Conservation (phyloP, 2,888 invertebrate species). For the Ernsta delagoae region DNA sequence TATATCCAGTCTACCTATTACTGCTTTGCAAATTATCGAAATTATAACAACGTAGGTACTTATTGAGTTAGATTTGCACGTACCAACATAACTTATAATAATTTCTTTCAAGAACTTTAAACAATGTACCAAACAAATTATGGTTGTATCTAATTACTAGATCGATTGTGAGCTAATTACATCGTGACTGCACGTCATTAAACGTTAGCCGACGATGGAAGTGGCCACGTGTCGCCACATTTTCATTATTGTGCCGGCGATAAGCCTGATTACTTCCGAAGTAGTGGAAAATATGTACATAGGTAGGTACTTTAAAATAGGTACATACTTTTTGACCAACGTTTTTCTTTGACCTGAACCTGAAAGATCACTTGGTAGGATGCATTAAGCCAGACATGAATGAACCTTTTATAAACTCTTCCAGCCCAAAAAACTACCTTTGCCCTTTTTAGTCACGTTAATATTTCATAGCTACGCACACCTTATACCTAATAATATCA, state of each 20-base stretch:
- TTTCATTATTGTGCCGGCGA: conserved; percentile 19
- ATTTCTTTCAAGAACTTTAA: too few species aligned
- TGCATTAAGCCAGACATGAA: not conserved
- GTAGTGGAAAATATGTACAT: conserved; percentile 23
- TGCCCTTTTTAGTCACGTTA: too few species aligned
- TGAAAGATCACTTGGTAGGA: not conserved
- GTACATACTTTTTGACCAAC: not conserved
- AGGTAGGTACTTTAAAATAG: too few species aligned
- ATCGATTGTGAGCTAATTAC: conserved; percentile 37
- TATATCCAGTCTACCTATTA: conserved; percentile 11
- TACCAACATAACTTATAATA: too few species aligned
- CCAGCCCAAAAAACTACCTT: too few species aligned
- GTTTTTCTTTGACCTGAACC: not conserved
- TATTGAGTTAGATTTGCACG: too few species aligned
- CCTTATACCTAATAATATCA: too few species aligned
- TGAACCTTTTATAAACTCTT: not conserved
- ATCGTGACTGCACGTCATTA: conserved; percentile 33
- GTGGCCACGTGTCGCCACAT: conserved; percentile 19
- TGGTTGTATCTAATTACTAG: conserved; percentile 19
- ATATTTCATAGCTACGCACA: too few species aligned
- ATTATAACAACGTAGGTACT: too few species aligned
- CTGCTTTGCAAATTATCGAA: not conserved
- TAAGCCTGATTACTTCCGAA: conserved; percentile 36
- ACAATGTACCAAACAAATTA: too few species aligned
- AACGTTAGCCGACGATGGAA: conserved; percentile 15